Evolutionary conservation across 1,140 invertebrate species (phyloP).

Genomic region (Hypothenemus hampei): DNA sequence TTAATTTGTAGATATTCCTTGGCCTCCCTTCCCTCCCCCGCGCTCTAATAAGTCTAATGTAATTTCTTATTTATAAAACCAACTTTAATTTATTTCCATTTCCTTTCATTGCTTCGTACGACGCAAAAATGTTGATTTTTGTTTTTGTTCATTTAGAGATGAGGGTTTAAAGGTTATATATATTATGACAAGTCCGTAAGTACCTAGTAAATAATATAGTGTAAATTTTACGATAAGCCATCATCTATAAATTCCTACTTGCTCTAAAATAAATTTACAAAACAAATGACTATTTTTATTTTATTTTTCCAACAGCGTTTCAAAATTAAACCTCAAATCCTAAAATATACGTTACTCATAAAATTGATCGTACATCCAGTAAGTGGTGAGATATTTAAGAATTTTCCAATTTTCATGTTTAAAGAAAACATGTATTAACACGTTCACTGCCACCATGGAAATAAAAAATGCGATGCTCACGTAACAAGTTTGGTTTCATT

Average conservation of each 20-base stretch:
- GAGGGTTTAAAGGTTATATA: conserved; percentile 23
- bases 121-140: conserved; percentile 32
- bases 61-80: conserved; percentile 36
- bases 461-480: not conserved
- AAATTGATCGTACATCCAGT: not conserved
- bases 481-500: no score
- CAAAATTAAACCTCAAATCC: not conserved
- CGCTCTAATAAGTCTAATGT: conserved; percentile 27
- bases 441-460: not conserved
- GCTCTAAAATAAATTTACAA: conserved; percentile 42
- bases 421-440: not conserved
- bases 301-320: not conserved
- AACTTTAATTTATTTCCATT: conserved; percentile 39
- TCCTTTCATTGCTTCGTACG: not conserved
- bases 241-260: conserved; percentile 43
- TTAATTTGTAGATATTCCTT: conserved; percentile 39
- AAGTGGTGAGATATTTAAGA: not conserved
- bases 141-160: conserved; percentile 33
- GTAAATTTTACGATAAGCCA: conserved; percentile 40
- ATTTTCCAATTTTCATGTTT: not conserved
- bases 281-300: conserved; percentile 15
- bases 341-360: not conserved
- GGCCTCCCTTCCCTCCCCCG: conserved; percentile 26
- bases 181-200: conserved; percentile 33
- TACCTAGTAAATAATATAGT: conserved; percentile 39